Evolutionary conservation across 2,797 vertebrate genomes (phyloP).

Genomic region (Poecilia gillii): DNA sequence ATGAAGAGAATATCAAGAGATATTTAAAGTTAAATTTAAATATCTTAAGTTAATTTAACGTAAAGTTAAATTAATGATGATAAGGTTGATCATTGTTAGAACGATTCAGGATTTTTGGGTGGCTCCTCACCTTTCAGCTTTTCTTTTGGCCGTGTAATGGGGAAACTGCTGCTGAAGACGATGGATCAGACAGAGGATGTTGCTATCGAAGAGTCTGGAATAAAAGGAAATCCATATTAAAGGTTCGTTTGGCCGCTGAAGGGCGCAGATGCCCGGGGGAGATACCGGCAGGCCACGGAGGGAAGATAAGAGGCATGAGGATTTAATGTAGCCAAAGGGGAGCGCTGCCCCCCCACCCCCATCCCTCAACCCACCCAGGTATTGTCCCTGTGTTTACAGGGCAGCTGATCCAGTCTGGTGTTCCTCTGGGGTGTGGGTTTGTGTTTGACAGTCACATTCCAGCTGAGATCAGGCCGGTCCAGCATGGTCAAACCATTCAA

Average conservation of each 20-base stretch:
- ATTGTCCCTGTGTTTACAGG: constrained; percentile 80
- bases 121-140: background rate
- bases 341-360: constrained; percentile 57
- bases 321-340: constrained; percentile 78
- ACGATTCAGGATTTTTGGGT: background rate
- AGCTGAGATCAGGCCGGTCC: constrained; percentile 69
- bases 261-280: constrained; percentile 62
- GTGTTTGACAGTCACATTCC: constrained; percentile 64
- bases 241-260: constrained; percentile 66
- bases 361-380: constrained; percentile 42
- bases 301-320: constrained; percentile 72
- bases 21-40: background rate
- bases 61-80: no score
- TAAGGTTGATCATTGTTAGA: background rate
- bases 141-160: constrained; percentile 17
- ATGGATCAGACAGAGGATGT: constrained; percentile 69
- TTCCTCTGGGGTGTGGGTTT: constrained; percentile 27
- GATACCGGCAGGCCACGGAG: constrained; percentile 53
- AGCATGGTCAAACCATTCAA: constrained; percentile 33
- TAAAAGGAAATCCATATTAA: constrained; percentile 75
- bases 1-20: background rate
- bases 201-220: constrained; percentile 56
- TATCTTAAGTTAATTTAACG: no score
- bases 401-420: constrained; percentile 47
- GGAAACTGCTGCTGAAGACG: constrained; percentile 54